Percentiles rank a stretch among this genome's conserved stretches.
phyloP scores from a whole-genome alignment of 2,797 vertebrate species.

The Melanotaenia parkinsoni region DNA sequence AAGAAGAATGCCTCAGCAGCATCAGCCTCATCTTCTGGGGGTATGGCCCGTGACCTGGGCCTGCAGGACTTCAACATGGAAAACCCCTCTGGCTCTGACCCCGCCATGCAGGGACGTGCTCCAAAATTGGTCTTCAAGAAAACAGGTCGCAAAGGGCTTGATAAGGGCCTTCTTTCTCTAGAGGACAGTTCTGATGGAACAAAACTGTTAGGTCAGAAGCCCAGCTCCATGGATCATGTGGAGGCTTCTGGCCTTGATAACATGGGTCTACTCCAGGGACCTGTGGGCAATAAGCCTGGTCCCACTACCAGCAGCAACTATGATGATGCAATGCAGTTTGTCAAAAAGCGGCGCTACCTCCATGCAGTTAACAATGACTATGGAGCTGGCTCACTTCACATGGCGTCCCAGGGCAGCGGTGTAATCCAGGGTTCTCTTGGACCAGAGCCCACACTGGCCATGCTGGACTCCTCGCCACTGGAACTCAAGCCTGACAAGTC shows the following conservation, averaged over 20 bases:
- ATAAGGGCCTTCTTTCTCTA: constrained; percentile 90
- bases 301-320: constrained; percentile 94
- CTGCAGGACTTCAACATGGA: constrained; percentile 92
- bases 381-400: constrained; percentile 89
- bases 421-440: constrained; percentile 96
- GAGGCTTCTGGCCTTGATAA: constrained; percentile 85
- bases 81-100: constrained; percentile 82
- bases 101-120: constrained; percentile 86
- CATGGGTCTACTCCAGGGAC: constrained; percentile 90
- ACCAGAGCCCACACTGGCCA: constrained; percentile 88
- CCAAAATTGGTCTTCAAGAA: constrained; percentile 96
- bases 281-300: constrained; percentile 87
- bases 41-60: constrained; percentile 82
- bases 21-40: constrained; percentile 74
- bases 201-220: constrained; percentile 90
- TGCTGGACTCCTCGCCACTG: constrained; percentile 93
- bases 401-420: constrained; percentile 88
- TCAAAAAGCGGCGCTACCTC: constrained; percentile 98
- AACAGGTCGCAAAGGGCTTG: constrained; percentile 88
- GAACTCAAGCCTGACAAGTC: constrained; percentile 98
- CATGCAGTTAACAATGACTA: constrained; percentile 93
- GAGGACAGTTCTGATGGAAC: constrained; percentile 84
- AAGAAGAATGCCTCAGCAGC: constrained; percentile 83
- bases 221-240: constrained; percentile 86
- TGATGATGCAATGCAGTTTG: constrained; percentile 99